Percentiles rank a stretch among this genome's conserved stretches.
phyloP scores from a whole-genome alignment of 2,797 vertebrate genomes.

The Leuciscus waleckii region DNA sequence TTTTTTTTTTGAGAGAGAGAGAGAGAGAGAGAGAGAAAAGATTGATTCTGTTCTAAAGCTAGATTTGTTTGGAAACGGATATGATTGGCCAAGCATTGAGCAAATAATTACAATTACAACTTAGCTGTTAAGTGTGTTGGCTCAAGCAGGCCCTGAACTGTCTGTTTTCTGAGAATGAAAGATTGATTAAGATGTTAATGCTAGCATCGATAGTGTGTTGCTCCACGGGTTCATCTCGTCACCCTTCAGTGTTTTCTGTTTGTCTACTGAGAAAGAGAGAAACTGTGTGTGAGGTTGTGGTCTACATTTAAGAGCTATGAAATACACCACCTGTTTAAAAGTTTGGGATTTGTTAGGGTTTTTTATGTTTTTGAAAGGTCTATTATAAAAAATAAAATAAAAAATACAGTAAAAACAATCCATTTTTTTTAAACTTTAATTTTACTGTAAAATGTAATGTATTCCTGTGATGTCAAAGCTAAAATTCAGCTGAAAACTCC shows the following conservation, averaged over 20 bases:
- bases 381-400: too few species aligned
- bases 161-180: neutral
- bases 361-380: neutral
- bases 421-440: too few species aligned
- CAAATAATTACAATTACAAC: constrained; percentile 32
- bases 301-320: neutral
- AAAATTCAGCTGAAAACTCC: too few species aligned
- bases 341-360: neutral
- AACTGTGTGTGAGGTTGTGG: neutral
- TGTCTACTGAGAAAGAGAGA: neutral
- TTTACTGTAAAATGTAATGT: too few species aligned
- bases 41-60: constrained; percentile 2
- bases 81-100: constrained; percentile 6
- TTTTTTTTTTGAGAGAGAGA: too few species aligned
- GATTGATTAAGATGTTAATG: constrained; percentile 20
- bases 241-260: neutral
- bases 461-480: too few species aligned
- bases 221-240: neutral
- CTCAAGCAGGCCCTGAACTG: neutral
- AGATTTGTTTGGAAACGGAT: neutral
- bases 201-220: neutral
- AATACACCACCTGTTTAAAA: neutral
- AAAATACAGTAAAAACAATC: neutral
- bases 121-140: neutral
- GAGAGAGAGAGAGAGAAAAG: neutral